phyloP scores from a whole-genome alignment of 2,888 invertebrate species.

The Ischnura elegans region DNA sequence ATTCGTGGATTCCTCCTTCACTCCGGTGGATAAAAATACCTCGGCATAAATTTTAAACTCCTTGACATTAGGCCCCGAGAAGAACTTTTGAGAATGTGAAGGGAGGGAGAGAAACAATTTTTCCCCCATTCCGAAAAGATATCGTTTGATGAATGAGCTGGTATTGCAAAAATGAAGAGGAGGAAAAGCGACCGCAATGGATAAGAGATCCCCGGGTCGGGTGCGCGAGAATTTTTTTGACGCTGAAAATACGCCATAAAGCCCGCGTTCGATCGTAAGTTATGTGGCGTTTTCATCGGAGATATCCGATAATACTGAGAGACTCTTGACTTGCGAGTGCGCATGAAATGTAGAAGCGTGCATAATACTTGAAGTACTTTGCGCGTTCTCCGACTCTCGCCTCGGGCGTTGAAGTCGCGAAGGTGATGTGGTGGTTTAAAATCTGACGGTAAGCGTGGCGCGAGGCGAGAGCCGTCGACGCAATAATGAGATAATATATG shows the following conservation, averaged over 20 bases:
- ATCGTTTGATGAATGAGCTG: not conserved
- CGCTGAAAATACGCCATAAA: not conserved
- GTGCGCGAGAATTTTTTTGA: not conserved
- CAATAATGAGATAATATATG: not conserved
- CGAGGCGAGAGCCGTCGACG: not conserved
- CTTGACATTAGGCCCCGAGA: not conserved
- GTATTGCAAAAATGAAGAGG: not conserved
- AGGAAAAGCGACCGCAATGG: not conserved
- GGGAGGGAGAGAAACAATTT: not conserved
- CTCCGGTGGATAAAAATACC: not conserved
- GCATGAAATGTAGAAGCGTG: not conserved
- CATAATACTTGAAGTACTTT: too few species aligned
- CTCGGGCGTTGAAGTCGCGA: not conserved
- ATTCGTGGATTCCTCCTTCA: not conserved
- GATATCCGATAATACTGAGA: not conserved
- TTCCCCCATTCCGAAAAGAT: not conserved
- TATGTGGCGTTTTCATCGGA: constrained; percentile 8
- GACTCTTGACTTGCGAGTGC: not conserved
- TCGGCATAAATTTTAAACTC: not conserved
- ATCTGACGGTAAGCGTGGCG: not conserved
- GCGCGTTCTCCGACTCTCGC: not conserved
- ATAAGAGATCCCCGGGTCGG: not conserved
- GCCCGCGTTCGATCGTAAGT: not conserved
- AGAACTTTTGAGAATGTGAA: not conserved
- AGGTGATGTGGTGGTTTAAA: not conserved